phyloP scores from a whole-genome alignment of 2,888 invertebrate genomes.

The Meteorus colon region DNA sequence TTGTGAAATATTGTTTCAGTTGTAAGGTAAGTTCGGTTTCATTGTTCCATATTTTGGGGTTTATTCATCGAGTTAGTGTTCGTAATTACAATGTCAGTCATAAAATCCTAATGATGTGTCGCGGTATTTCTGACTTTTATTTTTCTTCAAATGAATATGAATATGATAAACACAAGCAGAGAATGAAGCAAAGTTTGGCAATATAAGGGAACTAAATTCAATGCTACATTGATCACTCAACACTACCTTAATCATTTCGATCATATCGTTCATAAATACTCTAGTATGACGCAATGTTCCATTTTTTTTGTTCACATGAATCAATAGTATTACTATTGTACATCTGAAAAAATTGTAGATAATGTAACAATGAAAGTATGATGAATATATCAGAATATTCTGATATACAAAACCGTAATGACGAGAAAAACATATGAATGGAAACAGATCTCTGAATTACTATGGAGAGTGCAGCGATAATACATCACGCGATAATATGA shows the following conservation, averaged over 20 bases:
- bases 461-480: constrained; percentile 40
- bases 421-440: constrained; percentile 1
- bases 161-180: too few species aligned
- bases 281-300: not conserved
- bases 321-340: not conserved
- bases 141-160: too few species aligned
- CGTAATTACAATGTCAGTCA: constrained; percentile 57
- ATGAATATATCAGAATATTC: not conserved
- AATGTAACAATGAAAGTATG: not conserved
- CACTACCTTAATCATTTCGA: too few species aligned
- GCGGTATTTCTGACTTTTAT: too few species aligned
- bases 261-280: not conserved
- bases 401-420: constrained; percentile 13
- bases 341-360: not conserved
- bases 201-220: too few species aligned
- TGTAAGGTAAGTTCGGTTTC: constrained; percentile 67
- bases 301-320: not conserved
- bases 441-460: not conserved
- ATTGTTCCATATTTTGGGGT: constrained; percentile 50
- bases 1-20: constrained; percentile 60
- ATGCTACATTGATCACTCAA: too few species aligned
- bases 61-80: constrained; percentile 54
- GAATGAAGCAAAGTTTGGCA: too few species aligned
- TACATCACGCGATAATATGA: constrained; percentile 58
- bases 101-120: constrained; percentile 55